Evolutionary conservation across 37 sponge, comb jelly and placozoan genomes (phyloP), one percentile per base, ranked within the genome.

Genomic region (Dysidea cf. avara): DNA sequence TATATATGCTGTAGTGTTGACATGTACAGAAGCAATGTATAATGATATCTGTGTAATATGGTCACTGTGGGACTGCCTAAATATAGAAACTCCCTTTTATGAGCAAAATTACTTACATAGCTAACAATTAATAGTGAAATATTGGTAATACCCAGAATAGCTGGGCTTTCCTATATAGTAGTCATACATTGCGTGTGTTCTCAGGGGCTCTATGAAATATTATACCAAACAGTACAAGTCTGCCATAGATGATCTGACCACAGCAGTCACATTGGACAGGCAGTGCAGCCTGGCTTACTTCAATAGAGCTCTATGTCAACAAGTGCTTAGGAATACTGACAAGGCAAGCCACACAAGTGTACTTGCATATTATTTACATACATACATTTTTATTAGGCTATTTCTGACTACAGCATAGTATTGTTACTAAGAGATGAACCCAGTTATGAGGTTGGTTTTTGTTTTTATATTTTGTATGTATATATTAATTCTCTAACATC

Each of bases 221-320:
- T 54, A 77, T 61, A 81, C 62, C 12, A 69, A 63, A 63, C 36
- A 32, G 22, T 87, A 88, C 53, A 14, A 33, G 0, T 68, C 75
- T n/a, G 94, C 99, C 50, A 58, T 94, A 50, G 81, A 86, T 14
- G 99, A 97, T 66, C 76, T 91, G 56, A 71, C 59, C 20, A 29
- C 28, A 0, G 80, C 92, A 20, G 62, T 88, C 16, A 1, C 22
- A 32, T 64, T 95, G 29, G 84, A 83, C 65, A 0, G 12, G 1
- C 75, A 76, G 58, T 79, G 82, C 49, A 49, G 77, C 56, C 62
- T 91, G 16, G 82, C 83, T 0, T 84, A 64, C 74, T 97, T 84
- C 89, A 97, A 94, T 60, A 72, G 99, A 56, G 98, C 92, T 31
- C 54, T 84, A 14, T 93, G 94, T 48, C 81, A 90, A 53, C 86